These are phyloP conservation scores for Anoncus sp. DNA, from an alignment of 2,888 invertebrate genomes.

Conservation along the genomic window DNA sequence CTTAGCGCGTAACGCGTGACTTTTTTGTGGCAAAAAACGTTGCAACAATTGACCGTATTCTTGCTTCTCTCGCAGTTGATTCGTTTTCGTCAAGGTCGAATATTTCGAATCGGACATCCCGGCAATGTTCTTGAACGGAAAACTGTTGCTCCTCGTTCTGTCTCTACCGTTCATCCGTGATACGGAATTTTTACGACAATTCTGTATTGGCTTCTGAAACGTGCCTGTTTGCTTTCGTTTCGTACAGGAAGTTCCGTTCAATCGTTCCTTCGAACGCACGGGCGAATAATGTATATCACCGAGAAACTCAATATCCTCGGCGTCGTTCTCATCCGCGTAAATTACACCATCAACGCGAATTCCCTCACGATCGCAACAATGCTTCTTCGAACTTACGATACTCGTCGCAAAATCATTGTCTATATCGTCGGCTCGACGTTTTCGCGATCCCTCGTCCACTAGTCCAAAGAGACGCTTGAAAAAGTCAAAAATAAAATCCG, in stretches of 20 bases:
- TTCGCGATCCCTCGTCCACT: constrained; percentile 73
- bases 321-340: constrained; percentile 61
- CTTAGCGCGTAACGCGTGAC: constrained; percentile 63
- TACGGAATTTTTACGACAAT: constrained; percentile 12
- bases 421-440: constrained; percentile 70
- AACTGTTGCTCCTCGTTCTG: constrained; percentile 6
- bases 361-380: constrained; percentile 53
- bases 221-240: constrained; percentile 26
- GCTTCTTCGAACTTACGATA: constrained; percentile 70
- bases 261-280: constrained; percentile 51
- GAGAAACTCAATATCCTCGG: constrained; percentile 67
- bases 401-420: constrained; percentile 57
- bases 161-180: constrained; percentile 42
- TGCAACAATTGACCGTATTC: constrained; percentile 76
- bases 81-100: constrained; percentile 69
- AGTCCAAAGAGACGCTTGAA: constrained; percentile 74
- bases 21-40: constrained; percentile 69
- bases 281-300: constrained; percentile 62
- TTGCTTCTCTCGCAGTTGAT: constrained; percentile 72
- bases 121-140: constrained; percentile 28
- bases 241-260: constrained; percentile 62
- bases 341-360: constrained; percentile 32
- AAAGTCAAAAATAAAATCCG: too few relatives aligned
- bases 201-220: background rate
- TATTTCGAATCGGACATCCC: constrained; percentile 50